Conservation (phyloP, 30 jellyfish, hydroid and myxozoan species). For the Morbakka virulenta region DNA sequence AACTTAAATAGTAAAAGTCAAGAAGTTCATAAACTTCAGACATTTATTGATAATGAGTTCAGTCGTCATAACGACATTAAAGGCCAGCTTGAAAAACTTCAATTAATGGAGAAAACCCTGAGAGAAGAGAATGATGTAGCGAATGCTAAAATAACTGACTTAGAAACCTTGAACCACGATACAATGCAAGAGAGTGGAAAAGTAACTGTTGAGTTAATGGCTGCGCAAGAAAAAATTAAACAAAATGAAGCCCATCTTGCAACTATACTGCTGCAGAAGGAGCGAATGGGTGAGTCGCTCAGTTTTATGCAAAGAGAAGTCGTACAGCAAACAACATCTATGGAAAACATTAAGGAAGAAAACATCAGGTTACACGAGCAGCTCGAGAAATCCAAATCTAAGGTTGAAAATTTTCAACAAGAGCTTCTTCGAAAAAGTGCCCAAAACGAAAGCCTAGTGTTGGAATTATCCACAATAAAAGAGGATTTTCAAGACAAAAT, state of each 20-base stretch:
- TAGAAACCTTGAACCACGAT: slow-evolving; percentile 50
- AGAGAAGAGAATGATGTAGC: slow-evolving; percentile 29
- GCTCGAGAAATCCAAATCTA: too few relatives aligned
- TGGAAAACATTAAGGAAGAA: background rate
- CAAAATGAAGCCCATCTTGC: background rate
- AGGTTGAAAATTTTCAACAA: background rate
- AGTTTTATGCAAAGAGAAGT: background rate
- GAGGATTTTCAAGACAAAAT: background rate
- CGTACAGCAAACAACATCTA: background rate
- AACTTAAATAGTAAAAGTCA: background rate
- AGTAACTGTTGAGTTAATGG: slow-evolving; percentile 48
- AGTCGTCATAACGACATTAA: background rate
- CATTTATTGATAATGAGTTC: background rate
- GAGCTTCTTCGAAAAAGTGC: background rate
- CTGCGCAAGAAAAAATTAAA: slow-evolving; percentile 20
- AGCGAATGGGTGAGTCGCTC: background rate
- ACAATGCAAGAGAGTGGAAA: slow-evolving; percentile 64
- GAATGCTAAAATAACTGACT: slow-evolving; percentile 19
- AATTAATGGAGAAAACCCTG: background rate
- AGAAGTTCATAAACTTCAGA: background rate
- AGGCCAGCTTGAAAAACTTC: slow-evolving; percentile 7
- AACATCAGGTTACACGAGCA: background rate
- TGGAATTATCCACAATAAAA: background rate
- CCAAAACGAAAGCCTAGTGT: background rate
- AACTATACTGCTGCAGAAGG: background rate